These are phyloP conservation scores for Coccyzus lansbergi DNA, from an alignment of 2,797 vertebrate genomes.

Conservation along the genomic window DNA sequence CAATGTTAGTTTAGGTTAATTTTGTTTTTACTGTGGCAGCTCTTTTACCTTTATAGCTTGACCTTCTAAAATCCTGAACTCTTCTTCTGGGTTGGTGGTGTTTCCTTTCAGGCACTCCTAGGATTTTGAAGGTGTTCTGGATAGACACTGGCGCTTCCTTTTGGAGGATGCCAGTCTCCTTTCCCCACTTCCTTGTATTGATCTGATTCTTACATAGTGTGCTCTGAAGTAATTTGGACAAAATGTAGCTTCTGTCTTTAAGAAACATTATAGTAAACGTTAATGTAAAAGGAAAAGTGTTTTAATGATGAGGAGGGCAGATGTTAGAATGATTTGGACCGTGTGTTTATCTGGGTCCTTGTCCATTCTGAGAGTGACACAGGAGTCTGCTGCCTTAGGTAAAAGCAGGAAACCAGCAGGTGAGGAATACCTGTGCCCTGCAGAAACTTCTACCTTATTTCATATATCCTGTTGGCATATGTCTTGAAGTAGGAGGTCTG, in stretches of 20 bases:
- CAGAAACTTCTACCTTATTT: not conserved
- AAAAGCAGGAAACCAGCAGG: not conserved
- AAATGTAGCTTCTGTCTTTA: not conserved
- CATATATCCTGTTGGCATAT: not conserved
- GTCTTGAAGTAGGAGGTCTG: not conserved
- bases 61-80: not conserved
- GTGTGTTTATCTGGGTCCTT: accelerated
- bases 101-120: not conserved
- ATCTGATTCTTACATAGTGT: not conserved
- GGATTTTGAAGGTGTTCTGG: not conserved
- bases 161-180: not conserved
- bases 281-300: not conserved
- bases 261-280: not conserved
- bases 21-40: not conserved
- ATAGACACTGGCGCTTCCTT: not conserved
- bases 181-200: not conserved
- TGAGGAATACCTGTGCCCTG: not conserved
- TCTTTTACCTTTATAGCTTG: not conserved
- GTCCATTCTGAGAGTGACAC: not conserved
- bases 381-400: not conserved
- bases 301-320: not conserved
- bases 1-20: not conserved
- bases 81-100: not conserved
- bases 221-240: not conserved
- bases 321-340: not conserved